Evolutionary conservation across 1,140 invertebrate genomes (phyloP).

Genomic region (Cotesia chilonis): DNA sequence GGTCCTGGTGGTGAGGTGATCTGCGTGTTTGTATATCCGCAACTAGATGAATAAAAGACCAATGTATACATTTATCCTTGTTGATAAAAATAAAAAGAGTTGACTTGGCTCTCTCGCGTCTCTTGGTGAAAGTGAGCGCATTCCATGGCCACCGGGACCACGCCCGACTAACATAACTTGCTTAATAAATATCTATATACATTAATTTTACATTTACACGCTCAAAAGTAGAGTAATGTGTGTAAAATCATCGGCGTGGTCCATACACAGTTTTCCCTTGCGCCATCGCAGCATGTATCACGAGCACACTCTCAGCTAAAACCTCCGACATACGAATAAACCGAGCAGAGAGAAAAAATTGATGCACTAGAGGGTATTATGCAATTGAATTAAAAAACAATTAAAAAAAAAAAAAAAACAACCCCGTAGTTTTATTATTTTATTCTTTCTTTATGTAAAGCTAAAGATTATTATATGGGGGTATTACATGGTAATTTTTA

Average conservation of each 20-base stretch:
- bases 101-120: conserved; percentile 23
- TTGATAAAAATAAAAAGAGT: too few species aligned
- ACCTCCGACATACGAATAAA: background rate
- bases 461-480: too few species aligned
- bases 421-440: background rate
- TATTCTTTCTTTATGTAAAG: too few species aligned
- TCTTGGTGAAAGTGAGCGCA: conserved; percentile 66
- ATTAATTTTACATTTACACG: background rate
- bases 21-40: conserved; percentile 26
- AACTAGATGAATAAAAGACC: conserved; percentile 36
- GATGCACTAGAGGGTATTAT: conserved; percentile 2
- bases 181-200: background rate
- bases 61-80: conserved; percentile 42
- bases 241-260: conserved; percentile 1
- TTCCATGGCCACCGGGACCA: conserved; percentile 66
- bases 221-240: background rate
- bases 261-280: background rate
- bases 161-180: conserved; percentile 58
- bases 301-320: background rate
- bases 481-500: too few species aligned
- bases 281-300: background rate
- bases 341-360: conserved; percentile 4
- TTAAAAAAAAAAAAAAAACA: background rate
- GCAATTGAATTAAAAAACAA: background rate
- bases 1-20: conserved; percentile 31